These are phyloP conservation scores for Ypsolopha scabrella DNA, from an alignment of 2,888 invertebrate species.

Conservation along the genomic window DNA sequence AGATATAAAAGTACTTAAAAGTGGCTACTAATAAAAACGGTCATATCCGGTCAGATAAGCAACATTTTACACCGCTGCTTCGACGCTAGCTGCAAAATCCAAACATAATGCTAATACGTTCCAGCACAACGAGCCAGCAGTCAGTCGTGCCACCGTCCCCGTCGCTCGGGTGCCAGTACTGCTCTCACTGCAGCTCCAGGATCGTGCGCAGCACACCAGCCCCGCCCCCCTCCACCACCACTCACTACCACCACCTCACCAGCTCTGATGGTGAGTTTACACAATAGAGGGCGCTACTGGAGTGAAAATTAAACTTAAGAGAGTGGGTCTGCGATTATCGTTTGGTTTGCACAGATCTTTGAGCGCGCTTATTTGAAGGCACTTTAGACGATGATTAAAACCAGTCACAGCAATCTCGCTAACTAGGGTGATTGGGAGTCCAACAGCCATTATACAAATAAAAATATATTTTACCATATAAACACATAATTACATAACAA, in stretches of 20 bases:
- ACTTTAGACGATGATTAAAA: no score
- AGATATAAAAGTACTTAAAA: no score
- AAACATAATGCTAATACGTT: background rate
- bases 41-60: no score
- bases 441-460: no score
- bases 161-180: slow-evolving; percentile 46
- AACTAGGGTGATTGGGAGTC: no score
- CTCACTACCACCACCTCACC: slow-evolving; percentile 16
- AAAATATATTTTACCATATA: no score
- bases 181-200: slow-evolving; percentile 51
- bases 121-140: background rate
- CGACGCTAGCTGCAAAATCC: background rate
- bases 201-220: slow-evolving; percentile 15
- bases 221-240: slow-evolving; percentile 13
- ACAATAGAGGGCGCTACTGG: background rate
- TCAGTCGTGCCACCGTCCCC: slow-evolving; percentile 14
- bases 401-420: no score
- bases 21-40: no score
- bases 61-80: background rate
- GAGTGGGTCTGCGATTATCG: no score
- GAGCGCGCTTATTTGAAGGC: no score
- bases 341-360: background rate
- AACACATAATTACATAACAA: no score
- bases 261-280: slow-evolving; percentile 26
- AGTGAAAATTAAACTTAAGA: background rate